A percentile compares a stretch with the other conserved stretches of the same genome.
Conservation (phyloP, 2,797 vertebrate species). For the Lophura swinhoii region DNA sequence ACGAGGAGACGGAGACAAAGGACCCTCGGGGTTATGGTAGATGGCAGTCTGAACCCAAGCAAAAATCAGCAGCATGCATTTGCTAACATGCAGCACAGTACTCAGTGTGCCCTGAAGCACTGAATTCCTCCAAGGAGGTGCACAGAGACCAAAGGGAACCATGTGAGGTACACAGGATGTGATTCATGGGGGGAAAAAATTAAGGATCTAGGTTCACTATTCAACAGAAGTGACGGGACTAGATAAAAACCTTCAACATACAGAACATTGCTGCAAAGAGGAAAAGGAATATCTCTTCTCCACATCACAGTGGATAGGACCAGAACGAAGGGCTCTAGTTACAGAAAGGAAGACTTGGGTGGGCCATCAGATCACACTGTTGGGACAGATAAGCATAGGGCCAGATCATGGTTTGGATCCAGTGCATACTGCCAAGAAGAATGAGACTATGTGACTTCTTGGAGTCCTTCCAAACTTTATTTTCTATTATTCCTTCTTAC, state of each 20-base stretch:
- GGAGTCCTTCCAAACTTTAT: neutral
- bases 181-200: neutral
- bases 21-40: neutral
- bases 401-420: neutral
- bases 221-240: neutral
- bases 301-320: neutral
- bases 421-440: neutral
- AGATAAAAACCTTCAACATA: accelerated
- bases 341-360: neutral
- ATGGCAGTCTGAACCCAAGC: neutral
- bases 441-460: neutral
- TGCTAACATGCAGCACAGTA: accelerated
- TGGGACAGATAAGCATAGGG: neutral
- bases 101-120: neutral
- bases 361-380: accelerated
- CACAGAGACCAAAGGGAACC: neutral
- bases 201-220: accelerated
- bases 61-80: accelerated
- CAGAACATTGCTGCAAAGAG: accelerated
- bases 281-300: neutral
- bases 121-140: accelerated
- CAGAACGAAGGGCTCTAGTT: too few species aligned
- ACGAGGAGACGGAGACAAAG: neutral
- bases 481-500: neutral
- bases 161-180: accelerated